Conservation (phyloP, 2,888 invertebrate species). For the Parnassius glacialis region DNA sequence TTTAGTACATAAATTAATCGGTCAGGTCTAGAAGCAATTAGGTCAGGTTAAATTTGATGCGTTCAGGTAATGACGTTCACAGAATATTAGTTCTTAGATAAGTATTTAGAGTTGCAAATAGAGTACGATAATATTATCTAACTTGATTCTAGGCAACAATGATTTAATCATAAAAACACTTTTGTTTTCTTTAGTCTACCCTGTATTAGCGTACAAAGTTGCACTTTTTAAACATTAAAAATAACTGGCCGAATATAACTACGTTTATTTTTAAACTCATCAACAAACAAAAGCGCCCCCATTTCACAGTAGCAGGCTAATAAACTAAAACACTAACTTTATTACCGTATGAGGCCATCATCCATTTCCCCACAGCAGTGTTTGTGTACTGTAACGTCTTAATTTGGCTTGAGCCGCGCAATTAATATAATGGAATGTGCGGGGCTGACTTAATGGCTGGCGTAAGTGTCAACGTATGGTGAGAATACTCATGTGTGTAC, state of each 20-base stretch:
- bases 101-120: too few species aligned
- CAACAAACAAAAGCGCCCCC: background rate
- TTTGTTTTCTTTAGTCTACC: too few species aligned
- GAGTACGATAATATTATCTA: too few species aligned
- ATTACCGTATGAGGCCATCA: constrained; percentile 21
- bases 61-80: constrained; percentile 2
- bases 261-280: background rate
- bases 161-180: too few species aligned
- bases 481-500: constrained; percentile 2
- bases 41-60: constrained; percentile 7
- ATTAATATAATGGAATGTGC: constrained; percentile 41
- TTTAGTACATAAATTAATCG: constrained; percentile 16
- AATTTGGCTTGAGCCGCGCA: constrained; percentile 32
- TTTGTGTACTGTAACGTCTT: constrained; percentile 26
- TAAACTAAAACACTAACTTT: constrained; percentile 24
- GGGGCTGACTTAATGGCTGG: constrained; percentile 17
- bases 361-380: constrained; percentile 18
- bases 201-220: background rate
- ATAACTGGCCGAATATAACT: background rate
- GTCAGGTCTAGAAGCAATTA: constrained; percentile 19
- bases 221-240: background rate
- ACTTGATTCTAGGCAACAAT: too few species aligned
- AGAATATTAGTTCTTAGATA: background rate
- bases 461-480: constrained; percentile 24
- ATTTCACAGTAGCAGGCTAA: constrained; percentile 8